Evolutionary conservation across 1,140 invertebrate genomes (phyloP), one percentile per base, ranked within the genome.

Genomic region (Steinernema feltiae): DNA sequence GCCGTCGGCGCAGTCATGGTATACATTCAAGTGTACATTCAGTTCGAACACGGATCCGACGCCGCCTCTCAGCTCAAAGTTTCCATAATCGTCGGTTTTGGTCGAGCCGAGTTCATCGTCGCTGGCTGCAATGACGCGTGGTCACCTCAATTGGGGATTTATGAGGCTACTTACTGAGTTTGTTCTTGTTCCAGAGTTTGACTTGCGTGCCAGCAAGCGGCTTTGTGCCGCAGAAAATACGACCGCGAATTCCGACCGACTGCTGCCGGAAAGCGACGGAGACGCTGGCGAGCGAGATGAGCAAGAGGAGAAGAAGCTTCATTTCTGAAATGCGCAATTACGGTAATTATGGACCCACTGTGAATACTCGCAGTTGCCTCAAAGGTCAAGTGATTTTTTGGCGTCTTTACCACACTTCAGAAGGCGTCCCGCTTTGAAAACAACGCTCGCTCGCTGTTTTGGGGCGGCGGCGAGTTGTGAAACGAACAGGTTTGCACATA

Each of bases 131-230:
- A n/a, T n/a, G n/a, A n/a, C n/a, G n/a, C n/a, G n/a, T n/a, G n/a
- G n/a, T n/a, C n/a, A n/a, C n/a, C n/a, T n/a, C n/a, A n/a, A n/a
- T n/a, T n/a, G n/a, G n/a, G n/a, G n/a, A n/a, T n/a, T n/a, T n/a
- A n/a, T n/a, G n/a, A n/a, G n/a, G n/a, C n/a, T n/a, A n/a, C 53
- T 63, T 63, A 63, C 53, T 21, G 24, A 63, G 53, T 21, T 63
- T 63, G 53, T 63, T 63, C 53, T 63, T 63, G 24, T 63, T 63
- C 53, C 53, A 63, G 7, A 63, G 53, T 21, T 63, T 63, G 53
- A 63, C 3, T 21, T 63, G 53, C 12, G 53, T 63, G 53, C 24
- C 53, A 21, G 53, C 53, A 21, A 63, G 53, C 2, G 53, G 53
- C 53, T 63, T 63, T 21, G 53, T 63, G 7, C 53, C 53, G 24